Conservation (phyloP, 2,888 invertebrate genomes). For the Monochamus alternatus region DNA sequence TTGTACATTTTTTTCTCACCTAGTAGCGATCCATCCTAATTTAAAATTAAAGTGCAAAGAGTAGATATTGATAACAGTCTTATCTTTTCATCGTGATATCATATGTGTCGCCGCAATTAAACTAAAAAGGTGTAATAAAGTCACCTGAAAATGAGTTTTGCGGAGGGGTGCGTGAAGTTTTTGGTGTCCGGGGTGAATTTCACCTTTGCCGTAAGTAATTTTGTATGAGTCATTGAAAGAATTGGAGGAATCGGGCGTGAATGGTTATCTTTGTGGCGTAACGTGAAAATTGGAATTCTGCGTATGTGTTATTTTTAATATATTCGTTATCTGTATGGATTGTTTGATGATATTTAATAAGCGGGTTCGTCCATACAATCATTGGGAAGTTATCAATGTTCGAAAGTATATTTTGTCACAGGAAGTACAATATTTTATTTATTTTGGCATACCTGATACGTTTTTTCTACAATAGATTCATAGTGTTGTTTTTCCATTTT, state of each 20-base stretch:
- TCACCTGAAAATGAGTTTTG: constrained; percentile 61
- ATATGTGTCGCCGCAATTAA: constrained; percentile 1
- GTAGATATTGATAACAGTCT: constrained; percentile 18
- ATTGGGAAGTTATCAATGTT: neutral
- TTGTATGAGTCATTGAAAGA: neutral
- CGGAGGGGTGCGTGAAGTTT: constrained; percentile 63
- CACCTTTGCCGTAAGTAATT: constrained; percentile 80
- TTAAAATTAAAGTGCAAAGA: constrained; percentile 11
- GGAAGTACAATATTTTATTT: too few relatives aligned
- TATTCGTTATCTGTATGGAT: neutral
- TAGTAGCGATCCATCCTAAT: neutral
- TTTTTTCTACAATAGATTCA: too few relatives aligned
- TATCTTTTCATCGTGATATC: constrained; percentile 22
- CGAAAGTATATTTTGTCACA: neutral
- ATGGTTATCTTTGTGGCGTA: constrained; percentile 12
- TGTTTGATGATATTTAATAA: neutral
- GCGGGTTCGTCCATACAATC: neutral
- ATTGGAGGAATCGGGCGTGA: neutral
- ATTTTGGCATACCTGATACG: too few relatives aligned
- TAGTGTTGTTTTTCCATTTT: too few relatives aligned
- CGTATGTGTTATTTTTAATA: neutral
- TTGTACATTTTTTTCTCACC: too few relatives aligned
- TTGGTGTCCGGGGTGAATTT: constrained; percentile 68
- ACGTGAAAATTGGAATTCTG: neutral
- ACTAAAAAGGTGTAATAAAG: constrained; percentile 14